Percentiles rank a stretch among this genome's conserved stretches.
Conservation (phyloP, 1,140 invertebrate genomes). For the Caenorhabditis elegans region WBcel235 BX284604.4:203501-204000, state of each 20-base stretch:
- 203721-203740: background rate
- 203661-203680: too few species aligned
- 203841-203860: background rate
- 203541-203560: too few species aligned
- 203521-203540: too few species aligned
- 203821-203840: background rate
- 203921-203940: conserved; percentile 42
- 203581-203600: too few species aligned
- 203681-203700: too few species aligned
- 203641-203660: too few species aligned
- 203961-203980: conserved; percentile 25
- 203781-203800: background rate
- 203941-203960: conserved; percentile 31
- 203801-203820: conserved; percentile 11
- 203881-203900: conserved; percentile 41
- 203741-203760: background rate
- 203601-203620: too few species aligned
- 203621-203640: too few species aligned
- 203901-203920: conserved; percentile 38
- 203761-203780: too few species aligned
- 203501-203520: too few species aligned
- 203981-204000: conserved; percentile 31
- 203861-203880: too few species aligned
- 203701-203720: background rate
- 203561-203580: too few species aligned